Percentiles rank a stretch among this genome's conserved stretches.
These are phyloP conservation scores for Cactoblastis cactorum DNA, from an alignment of 2,888 invertebrate genomes.

Conservation along the genomic window DNA sequence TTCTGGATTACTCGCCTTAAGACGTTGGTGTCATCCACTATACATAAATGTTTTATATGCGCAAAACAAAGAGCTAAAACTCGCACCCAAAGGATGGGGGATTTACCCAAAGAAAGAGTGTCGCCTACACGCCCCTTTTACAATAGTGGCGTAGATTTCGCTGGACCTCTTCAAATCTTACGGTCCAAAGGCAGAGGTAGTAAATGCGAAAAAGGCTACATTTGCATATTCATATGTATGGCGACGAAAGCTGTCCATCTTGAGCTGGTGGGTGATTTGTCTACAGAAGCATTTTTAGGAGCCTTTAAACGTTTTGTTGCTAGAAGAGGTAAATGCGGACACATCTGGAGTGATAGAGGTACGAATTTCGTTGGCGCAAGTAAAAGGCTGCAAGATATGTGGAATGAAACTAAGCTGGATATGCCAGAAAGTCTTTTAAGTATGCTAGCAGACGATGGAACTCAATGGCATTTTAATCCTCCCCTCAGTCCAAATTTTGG, in stretches of 20 bases:
- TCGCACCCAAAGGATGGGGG: background rate
- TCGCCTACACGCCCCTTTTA: constrained; percentile 18
- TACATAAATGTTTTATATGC: constrained; percentile 6
- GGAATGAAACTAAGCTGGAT: background rate
- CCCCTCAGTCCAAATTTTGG: constrained; percentile 19
- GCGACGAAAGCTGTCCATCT: constrained; percentile 20
- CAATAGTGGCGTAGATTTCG: constrained; percentile 20
- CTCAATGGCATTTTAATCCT: constrained; percentile 15
- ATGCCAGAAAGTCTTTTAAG: background rate
- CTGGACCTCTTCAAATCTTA: constrained; percentile 16
- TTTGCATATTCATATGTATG: constrained; percentile 16
- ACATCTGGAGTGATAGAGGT: constrained; percentile 24
- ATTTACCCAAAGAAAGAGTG: constrained; percentile 6
- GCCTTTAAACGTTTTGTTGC: constrained; percentile 22
- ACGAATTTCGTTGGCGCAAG: constrained; percentile 21
- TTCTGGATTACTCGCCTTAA: constrained; percentile 4
- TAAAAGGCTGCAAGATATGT: background rate
- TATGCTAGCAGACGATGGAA: constrained; percentile 7
- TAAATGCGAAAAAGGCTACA: background rate
- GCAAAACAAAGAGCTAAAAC: background rate
- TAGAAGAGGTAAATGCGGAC: constrained; percentile 18
- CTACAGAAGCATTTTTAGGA: constrained; percentile 18
- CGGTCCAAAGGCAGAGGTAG: constrained; percentile 13
- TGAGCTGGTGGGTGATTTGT: constrained; percentile 20
- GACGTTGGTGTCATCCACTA: background rate